These are phyloP conservation scores for Carassius gibelio DNA, from an alignment of 2,113 vertebrate species.

Conservation along the genomic window DNA sequence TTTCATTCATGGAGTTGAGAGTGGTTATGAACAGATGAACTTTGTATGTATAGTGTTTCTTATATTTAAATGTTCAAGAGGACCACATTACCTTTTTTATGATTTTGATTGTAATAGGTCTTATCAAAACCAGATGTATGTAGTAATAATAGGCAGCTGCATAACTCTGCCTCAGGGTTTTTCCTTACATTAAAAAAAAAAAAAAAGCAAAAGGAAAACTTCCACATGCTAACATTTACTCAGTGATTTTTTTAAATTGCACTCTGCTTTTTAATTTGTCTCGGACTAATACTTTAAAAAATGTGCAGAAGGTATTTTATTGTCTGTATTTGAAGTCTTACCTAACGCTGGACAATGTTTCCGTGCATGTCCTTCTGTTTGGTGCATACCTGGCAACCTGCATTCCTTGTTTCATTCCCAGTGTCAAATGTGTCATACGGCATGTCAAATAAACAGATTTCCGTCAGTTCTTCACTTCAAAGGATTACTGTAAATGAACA, in stretches of 20 bases:
- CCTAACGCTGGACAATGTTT: constrained; percentile 70
- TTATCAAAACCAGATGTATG: constrained; percentile 81
- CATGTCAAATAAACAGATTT: constrained; percentile 59
- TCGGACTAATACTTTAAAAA: constrained; percentile 82
- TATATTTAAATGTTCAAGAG: constrained; percentile 74
- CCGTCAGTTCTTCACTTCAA: constrained; percentile 63
- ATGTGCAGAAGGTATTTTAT: constrained; percentile 77
- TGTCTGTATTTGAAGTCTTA: constrained; percentile 70
- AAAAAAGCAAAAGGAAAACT: constrained; percentile 67
- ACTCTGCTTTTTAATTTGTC: constrained; percentile 82
- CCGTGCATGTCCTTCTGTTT: constrained; percentile 69
- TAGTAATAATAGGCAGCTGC: constrained; percentile 80
- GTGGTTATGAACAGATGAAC: constrained; percentile 65
- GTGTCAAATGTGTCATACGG: constrained; percentile 73
- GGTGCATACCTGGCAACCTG: constrained; percentile 73
- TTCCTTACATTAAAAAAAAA: constrained; percentile 74
- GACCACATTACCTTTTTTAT: constrained; percentile 78
- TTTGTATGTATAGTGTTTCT: constrained; percentile 66
- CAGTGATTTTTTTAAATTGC: constrained; percentile 85
- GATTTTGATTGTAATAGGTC: constrained; percentile 81
- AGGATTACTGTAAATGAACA: constrained; percentile 60
- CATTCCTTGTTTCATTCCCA: constrained; percentile 66
- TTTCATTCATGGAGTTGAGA: constrained; percentile 59
- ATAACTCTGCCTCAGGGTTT: constrained; percentile 69
- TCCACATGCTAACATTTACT: constrained; percentile 87